These are phyloP conservation scores for Thalpophila matura DNA, from an alignment of 2,888 invertebrate genomes.

Conservation along the genomic window DNA sequence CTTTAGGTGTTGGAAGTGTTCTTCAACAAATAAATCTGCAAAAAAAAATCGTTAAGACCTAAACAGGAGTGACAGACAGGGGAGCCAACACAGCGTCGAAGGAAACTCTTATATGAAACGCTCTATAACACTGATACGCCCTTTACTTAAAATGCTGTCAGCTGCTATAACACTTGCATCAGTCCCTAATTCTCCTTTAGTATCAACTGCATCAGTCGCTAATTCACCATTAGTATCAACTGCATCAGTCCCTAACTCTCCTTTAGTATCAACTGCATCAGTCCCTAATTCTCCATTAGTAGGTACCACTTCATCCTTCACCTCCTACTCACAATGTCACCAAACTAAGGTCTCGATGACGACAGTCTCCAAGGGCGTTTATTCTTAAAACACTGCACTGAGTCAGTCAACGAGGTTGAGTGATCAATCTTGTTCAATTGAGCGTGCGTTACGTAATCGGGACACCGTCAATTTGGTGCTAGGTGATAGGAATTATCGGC, in stretches of 20 bases:
- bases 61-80: no score
- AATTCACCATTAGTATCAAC: no score
- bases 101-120: background rate
- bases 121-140: no score
- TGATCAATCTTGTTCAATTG: conserved; percentile 86
- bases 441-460: conserved; percentile 76
- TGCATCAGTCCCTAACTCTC: background rate
- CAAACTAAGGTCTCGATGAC: conserved; percentile 54
- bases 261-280: background rate
- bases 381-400: conserved; percentile 69
- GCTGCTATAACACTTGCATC: background rate
- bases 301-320: background rate
- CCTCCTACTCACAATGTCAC: conserved; percentile 27
- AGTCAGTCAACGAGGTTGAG: conserved; percentile 78
- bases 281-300: background rate
- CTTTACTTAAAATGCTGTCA: no score
- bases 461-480: conserved; percentile 57
- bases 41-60: no score
- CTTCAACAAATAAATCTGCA: no score
- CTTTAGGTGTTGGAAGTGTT: no score
- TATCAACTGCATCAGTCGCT: background rate
- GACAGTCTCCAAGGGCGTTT: conserved; percentile 64
- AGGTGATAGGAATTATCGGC: conserved; percentile 61
- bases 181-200: background rate
- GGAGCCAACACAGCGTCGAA: no score